Evolutionary conservation across 2,888 invertebrate genomes (phyloP).

Genomic region (Acronicta psi): DNA sequence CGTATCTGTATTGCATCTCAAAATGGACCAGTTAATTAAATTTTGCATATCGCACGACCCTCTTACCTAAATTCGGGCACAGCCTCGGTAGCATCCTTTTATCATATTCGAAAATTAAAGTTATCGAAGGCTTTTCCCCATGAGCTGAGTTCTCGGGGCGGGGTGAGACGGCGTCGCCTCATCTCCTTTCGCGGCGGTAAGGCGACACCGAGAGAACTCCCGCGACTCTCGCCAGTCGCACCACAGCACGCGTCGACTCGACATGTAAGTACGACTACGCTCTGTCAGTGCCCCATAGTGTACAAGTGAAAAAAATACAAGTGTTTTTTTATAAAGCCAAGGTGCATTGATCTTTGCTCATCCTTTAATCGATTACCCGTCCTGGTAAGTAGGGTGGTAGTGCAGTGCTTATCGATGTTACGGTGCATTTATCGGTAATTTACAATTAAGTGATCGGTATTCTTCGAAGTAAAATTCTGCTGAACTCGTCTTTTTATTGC

Average conservation of each 20-base stretch:
- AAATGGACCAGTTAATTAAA: slow-evolving; percentile 12
- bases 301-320: slow-evolving; percentile 73
- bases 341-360: slow-evolving; percentile 73
- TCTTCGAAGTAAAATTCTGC: slow-evolving; percentile 22
- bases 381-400: slow-evolving; percentile 77
- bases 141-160: slow-evolving; percentile 76
- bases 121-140: slow-evolving; percentile 65
- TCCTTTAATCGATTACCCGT: slow-evolving; percentile 52
- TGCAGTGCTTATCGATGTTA: slow-evolving; percentile 66
- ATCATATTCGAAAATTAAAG: slow-evolving; percentile 43
- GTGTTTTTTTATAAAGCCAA: slow-evolving; percentile 68
- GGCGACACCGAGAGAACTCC: slow-evolving; percentile 82
- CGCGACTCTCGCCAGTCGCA: slow-evolving; percentile 84
- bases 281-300: slow-evolving; percentile 77
- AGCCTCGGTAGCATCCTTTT: slow-evolving; percentile 54
- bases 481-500: slow-evolving; percentile 8
- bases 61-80: slow-evolving; percentile 24
- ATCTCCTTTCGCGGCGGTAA: slow-evolving; percentile 88
- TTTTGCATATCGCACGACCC: slow-evolving; percentile 36
- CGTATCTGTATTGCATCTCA: background rate
- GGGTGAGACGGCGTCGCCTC: slow-evolving; percentile 71
- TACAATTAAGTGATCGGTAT: slow-evolving; percentile 34
- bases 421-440: slow-evolving; percentile 51
- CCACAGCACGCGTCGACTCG: slow-evolving; percentile 89
- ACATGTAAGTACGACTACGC: slow-evolving; percentile 85